Evolutionary conservation across 2,797 vertebrate species (phyloP).

Genomic region (Myiothlypis coronata): DNA sequence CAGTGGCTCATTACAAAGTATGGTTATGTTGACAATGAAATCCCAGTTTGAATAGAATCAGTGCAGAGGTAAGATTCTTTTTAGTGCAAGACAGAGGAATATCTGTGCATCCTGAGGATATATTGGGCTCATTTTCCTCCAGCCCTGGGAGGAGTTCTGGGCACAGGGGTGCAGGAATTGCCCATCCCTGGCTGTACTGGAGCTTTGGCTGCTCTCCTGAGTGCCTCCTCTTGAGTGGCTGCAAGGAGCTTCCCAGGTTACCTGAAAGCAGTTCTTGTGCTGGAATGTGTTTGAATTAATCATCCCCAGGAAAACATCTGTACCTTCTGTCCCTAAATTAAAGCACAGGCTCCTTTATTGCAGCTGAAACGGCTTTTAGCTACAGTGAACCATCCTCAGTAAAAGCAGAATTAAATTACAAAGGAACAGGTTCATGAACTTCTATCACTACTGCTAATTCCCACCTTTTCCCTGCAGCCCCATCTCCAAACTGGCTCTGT

Average conservation of each 20-base stretch:
- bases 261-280: not conserved
- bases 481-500: accelerated
- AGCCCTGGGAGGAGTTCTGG: not conserved
- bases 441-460: not conserved
- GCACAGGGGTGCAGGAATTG: not conserved
- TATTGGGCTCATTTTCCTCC: accelerated
- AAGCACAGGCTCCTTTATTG: not conserved
- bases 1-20: not conserved
- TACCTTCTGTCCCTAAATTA: not conserved
- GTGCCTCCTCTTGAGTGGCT: accelerated
- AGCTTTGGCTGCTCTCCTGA: accelerated
- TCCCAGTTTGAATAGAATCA: not conserved
- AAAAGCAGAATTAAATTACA: not conserved
- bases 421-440: not conserved
- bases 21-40: not conserved
- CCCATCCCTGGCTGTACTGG: not conserved
- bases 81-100: not conserved
- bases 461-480: not conserved
- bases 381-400: not conserved
- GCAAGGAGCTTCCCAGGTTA: not conserved
- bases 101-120: accelerated
- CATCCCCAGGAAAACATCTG: not conserved
- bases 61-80: not conserved
- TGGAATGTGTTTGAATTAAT: not conserved
- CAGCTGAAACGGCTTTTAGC: not conserved